phyloP scores from a whole-genome alignment of 1,140 invertebrate genomes.

The Neodiprion virginianus region DNA sequence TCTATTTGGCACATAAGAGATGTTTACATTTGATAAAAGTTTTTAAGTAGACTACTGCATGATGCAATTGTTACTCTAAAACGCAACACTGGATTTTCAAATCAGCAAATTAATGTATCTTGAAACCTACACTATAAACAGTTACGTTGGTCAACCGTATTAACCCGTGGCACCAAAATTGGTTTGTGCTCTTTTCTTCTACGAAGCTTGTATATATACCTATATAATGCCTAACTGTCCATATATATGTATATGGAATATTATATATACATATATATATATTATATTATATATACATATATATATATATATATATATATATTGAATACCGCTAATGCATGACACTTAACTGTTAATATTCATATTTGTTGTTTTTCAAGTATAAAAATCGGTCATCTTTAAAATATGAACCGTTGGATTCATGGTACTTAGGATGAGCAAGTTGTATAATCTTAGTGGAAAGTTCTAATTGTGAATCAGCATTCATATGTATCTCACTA shows the following conservation, averaged over 20 bases:
- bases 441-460: too few species aligned
- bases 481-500: too few species aligned
- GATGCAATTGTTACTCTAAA: not conserved
- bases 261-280: not conserved
- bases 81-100: not conserved
- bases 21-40: not conserved
- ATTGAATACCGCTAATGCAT: not conserved
- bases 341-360: not conserved
- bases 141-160: not conserved
- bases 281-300: not conserved
- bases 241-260: not conserved
- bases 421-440: too few species aligned
- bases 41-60: not conserved
- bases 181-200: not conserved
- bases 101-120: not conserved
- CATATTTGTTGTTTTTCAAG: too few species aligned
- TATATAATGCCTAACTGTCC: not conserved
- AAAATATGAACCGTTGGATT: too few species aligned
- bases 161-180: constrained; percentile 1
- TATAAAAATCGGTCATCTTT: too few species aligned
- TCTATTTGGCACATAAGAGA: not conserved
- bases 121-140: not conserved
- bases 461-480: too few species aligned
- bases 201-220: not conserved
- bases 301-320: not conserved